Conservation (phyloP, 2,113 vertebrate genomes). For the Pelvicachromis taeniatus region DNA sequence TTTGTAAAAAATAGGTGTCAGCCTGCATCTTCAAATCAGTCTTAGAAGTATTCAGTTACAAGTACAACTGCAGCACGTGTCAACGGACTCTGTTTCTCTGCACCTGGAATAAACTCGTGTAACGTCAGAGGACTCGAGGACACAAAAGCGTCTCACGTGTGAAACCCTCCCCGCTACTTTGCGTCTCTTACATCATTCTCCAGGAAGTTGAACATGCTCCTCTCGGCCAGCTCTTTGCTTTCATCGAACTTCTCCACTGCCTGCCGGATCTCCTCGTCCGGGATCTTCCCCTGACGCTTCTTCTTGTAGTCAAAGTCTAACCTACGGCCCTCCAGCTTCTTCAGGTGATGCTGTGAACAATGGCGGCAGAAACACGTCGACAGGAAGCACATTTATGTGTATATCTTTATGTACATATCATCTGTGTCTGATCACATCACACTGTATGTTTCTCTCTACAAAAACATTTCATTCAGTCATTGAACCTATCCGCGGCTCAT, state of each 20-base stretch:
- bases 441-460: fast-evolving
- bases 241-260: conserved; percentile 96
- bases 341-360: conserved; percentile 83
- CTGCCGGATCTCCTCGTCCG: conserved; percentile 87
- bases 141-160: fast-evolving
- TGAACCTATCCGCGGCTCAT: neutral
- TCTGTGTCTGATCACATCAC: neutral
- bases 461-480: neutral
- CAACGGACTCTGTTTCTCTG: no score
- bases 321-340: conserved; percentile 91
- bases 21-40: no score
- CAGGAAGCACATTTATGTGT: neutral
- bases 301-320: conserved; percentile 97
- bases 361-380: neutral
- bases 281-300: conserved; percentile 88
- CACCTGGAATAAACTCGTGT: no score
- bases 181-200: conserved; percentile 88
- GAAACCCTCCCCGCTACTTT: fast-evolving
- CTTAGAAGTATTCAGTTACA: no score
- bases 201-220: conserved; percentile 96
- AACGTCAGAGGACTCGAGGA: neutral
- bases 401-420: no score
- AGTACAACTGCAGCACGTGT: no score
- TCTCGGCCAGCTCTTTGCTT: conserved; percentile 91
- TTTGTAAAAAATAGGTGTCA: no score